Conservation (phyloP, 2,888 invertebrate species). For the Sesia bembeciformis region DNA sequence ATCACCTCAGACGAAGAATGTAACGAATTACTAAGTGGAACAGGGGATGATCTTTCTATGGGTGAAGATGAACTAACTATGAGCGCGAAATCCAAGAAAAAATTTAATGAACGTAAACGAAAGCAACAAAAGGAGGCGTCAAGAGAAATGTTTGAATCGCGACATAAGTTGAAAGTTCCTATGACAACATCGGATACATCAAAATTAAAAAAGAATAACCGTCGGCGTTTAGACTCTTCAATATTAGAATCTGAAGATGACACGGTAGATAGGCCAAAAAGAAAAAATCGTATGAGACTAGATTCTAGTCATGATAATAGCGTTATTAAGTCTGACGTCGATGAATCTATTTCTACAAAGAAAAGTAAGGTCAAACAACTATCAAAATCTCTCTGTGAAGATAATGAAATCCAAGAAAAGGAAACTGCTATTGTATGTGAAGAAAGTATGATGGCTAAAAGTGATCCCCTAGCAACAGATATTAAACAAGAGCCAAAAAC, state of each 20-base stretch:
- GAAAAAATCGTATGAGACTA: constrained; percentile 40
- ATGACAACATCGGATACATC: constrained; percentile 12
- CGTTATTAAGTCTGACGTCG: constrained; percentile 11
- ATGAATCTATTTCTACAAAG: constrained; percentile 14
- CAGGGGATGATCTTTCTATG: constrained; percentile 58
- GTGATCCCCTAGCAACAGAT: constrained; percentile 37
- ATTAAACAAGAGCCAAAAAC: constrained; percentile 50
- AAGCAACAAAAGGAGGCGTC: constrained; percentile 63
- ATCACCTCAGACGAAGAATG: constrained; percentile 67
- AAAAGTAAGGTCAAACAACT: constrained; percentile 27
- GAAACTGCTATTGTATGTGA: constrained; percentile 39
- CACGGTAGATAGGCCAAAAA: constrained; percentile 15
- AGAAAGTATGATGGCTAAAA: constrained; percentile 19
- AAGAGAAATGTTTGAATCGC: constrained; percentile 57
- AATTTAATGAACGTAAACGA: constrained; percentile 49
- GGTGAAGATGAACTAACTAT: constrained; percentile 58
- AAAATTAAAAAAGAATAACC: constrained; percentile 24
- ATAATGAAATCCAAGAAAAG: constrained; percentile 33
- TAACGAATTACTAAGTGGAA: constrained; percentile 48
- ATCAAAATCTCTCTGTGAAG: constrained; percentile 29
- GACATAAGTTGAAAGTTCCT: constrained; percentile 38
- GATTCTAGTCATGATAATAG: constrained; percentile 40
- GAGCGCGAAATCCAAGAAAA: constrained; percentile 54
- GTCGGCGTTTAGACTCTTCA: constrained; percentile 31
- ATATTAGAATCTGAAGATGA: constrained; percentile 37